Percentiles rank a stretch among this genome's conserved stretches.
phyloP scores from a whole-genome alignment of 2,113 vertebrate genomes.

The Callorhinus ursinus region DNA sequence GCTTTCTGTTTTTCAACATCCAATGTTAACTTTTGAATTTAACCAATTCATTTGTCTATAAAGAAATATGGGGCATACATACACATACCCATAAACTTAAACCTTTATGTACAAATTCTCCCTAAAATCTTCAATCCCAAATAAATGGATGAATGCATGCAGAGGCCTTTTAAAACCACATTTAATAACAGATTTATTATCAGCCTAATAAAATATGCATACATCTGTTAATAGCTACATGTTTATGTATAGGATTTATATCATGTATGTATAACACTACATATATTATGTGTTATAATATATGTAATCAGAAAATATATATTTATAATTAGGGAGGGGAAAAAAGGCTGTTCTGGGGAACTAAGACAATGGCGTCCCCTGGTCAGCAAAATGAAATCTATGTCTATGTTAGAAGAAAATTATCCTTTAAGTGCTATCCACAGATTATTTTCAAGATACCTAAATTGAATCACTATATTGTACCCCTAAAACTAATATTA shows the following conservation, averaged over 20 bases:
- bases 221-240: not conserved
- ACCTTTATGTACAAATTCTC: not conserved
- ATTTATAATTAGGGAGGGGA: not conserved
- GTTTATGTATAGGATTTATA: not conserved
- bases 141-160: not conserved
- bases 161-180: not conserved
- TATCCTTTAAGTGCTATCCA: not conserved
- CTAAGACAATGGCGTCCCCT: not conserved
- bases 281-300: not conserved
- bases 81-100: not conserved
- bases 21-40: conserved; percentile 20
- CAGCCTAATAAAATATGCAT: not conserved
- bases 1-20: not conserved
- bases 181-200: not conserved
- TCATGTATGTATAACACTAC: not conserved
- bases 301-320: not conserved
- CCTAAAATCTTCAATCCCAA: not conserved
- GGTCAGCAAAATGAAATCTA: not conserved
- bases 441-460: not conserved
- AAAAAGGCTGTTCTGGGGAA: not conserved
- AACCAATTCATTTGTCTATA: not conserved
- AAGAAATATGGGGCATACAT: not conserved
- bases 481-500: not conserved
- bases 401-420: not conserved
- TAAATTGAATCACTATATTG: not conserved